These are phyloP conservation scores for Epinephelus lanceolatus DNA, from an alignment of 2,113 vertebrate genomes.

Conservation along the genomic window DNA sequence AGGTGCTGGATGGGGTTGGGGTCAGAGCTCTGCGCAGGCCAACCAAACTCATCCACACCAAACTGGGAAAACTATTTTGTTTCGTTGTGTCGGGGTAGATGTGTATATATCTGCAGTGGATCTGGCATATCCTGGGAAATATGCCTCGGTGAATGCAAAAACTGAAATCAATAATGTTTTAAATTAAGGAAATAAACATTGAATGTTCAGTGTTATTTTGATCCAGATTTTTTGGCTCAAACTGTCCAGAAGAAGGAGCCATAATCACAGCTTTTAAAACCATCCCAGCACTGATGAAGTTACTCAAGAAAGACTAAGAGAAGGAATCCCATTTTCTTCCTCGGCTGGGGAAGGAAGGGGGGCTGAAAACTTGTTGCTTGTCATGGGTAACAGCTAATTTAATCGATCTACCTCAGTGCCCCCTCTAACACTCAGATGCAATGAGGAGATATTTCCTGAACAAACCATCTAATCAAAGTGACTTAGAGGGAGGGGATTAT, in stretches of 20 bases:
- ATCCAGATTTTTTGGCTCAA: not conserved
- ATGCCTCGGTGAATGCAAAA: not conserved
- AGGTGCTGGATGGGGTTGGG: not conserved
- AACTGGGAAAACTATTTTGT: too few species aligned
- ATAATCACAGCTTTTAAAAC: not conserved
- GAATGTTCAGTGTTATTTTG: not conserved
- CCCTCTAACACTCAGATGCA: conserved; percentile 38
- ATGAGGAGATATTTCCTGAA: conserved; percentile 31
- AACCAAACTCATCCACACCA: too few species aligned
- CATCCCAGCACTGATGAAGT: not conserved
- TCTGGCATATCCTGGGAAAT: not conserved
- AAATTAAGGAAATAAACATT: not conserved
- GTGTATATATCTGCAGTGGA: not conserved
- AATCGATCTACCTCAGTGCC: conserved; percentile 32
- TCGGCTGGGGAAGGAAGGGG: too few species aligned
- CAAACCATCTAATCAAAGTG: conserved; percentile 48
- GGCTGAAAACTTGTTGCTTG: conserved; percentile 15
- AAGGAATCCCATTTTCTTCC: not conserved
- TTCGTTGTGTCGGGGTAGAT: not conserved
- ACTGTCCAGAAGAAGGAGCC: not conserved
- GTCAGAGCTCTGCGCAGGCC: not conserved
- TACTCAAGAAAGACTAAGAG: not conserved
- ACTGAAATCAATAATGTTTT: not conserved
- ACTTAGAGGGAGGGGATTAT: conserved; percentile 43
- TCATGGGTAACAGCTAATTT: conserved; percentile 18